phyloP scores from a whole-genome alignment of 2,797 vertebrate genomes.

The Acipenser oxyrinchus region DNA sequence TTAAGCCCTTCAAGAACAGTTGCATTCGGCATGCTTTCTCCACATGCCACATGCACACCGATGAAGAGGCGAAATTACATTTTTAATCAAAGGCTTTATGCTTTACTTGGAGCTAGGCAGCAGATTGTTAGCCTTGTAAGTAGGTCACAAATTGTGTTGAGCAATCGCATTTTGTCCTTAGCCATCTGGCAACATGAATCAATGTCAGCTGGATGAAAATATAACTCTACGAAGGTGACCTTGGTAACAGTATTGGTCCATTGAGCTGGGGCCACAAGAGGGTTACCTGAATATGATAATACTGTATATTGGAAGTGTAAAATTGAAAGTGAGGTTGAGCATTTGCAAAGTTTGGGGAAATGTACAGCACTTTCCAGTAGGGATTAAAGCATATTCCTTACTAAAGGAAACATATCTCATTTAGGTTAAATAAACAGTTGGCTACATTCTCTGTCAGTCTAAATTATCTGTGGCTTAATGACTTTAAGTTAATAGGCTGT shows the following conservation, averaged over 20 bases:
- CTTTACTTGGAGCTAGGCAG: conserved; percentile 45
- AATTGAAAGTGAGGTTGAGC: not conserved
- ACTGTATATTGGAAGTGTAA: conserved; percentile 18
- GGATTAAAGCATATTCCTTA: not conserved
- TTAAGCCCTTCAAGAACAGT: conserved; percentile 21
- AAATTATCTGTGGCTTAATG: not conserved
- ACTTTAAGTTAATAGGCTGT: conserved; percentile 2
- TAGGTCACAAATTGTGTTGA: conserved; percentile 73
- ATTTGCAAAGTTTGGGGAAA: conserved; percentile 12
- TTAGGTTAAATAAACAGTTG: not conserved
- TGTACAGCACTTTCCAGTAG: not conserved
- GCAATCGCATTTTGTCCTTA: conserved; percentile 53
- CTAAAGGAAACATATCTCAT: not conserved
- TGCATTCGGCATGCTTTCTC: conserved; percentile 16
- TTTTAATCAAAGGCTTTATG: conserved; percentile 61
- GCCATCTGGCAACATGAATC: conserved; percentile 79
- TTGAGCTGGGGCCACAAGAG: conserved; percentile 26
- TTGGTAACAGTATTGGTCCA: conserved; percentile 35
- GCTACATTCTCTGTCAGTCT: not conserved
- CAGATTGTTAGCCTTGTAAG: conserved; percentile 65
- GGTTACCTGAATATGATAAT: conserved; percentile 27
- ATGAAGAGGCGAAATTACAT: conserved; percentile 48
- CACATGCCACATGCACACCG: conserved; percentile 29
- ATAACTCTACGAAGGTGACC: conserved; percentile 59
- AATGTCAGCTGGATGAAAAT: conserved; percentile 65